These are phyloP conservation scores for Rhynchophorus ferrugineus DNA, from an alignment of 1,140 invertebrate genomes.

Conservation along the genomic window DNA sequence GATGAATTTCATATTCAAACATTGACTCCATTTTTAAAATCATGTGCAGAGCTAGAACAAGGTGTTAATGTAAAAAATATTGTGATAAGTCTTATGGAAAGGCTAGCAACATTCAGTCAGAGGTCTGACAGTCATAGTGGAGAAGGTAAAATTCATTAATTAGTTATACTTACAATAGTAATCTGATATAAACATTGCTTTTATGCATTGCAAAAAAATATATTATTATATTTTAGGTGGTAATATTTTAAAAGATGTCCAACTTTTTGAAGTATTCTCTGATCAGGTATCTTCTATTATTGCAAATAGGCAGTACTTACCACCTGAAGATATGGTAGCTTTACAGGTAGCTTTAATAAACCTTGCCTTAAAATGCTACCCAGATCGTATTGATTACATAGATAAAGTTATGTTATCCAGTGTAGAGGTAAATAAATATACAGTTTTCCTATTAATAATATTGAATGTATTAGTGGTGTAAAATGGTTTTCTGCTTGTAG, in stretches of 20 bases:
- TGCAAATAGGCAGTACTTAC: constrained; percentile 85
- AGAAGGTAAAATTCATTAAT: constrained; percentile 21
- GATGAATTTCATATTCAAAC: constrained; percentile 98
- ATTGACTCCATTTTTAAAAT: constrained; percentile 89
- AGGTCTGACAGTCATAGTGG: constrained; percentile 46
- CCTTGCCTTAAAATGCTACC: constrained; percentile 93
- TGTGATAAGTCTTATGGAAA: constrained; percentile 93
- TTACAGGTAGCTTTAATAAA: constrained; percentile 93
- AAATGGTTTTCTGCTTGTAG: constrained; percentile 17
- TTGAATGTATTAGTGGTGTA: not conserved
- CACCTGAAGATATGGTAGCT: constrained; percentile 91
- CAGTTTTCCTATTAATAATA: not conserved
- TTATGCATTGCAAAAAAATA: not conserved
- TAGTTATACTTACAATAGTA: not conserved
- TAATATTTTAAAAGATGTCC: constrained; percentile 56
- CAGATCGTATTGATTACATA: constrained; percentile 88
- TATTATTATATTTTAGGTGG: constrained; percentile 17
- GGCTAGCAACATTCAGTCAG: constrained; percentile 78
- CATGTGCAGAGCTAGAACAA: constrained; percentile 91
- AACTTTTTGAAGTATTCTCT: constrained; percentile 98
- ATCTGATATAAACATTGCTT: too few species aligned
- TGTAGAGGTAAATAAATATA: constrained; percentile 45
- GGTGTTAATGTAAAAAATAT: constrained; percentile 98
- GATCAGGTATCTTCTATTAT: constrained; percentile 94
- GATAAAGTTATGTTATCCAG: constrained; percentile 93